Evolutionary conservation across 1,140 invertebrate genomes (phyloP).

Genomic region (Tenebrio molitor): DNA sequence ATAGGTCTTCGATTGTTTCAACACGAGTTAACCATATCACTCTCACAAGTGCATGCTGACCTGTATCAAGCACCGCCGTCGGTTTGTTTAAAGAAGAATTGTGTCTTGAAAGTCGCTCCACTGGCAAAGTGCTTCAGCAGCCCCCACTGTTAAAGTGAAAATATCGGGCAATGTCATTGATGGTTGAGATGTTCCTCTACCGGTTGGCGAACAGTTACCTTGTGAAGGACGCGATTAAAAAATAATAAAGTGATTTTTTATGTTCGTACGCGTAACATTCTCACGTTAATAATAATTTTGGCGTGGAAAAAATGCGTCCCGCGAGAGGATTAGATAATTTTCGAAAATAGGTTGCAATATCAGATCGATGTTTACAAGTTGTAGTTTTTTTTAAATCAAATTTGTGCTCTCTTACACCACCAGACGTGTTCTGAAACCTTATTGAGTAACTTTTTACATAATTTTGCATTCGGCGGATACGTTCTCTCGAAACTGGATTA

Average conservation of each 20-base stretch:
- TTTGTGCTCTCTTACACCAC: slow-evolving; percentile 5
- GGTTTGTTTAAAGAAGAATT: slow-evolving; percentile 20
- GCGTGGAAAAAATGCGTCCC: too few species aligned
- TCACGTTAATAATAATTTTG: too few species aligned
- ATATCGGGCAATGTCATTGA: slow-evolving; percentile 46
- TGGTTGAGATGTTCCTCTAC: slow-evolving; percentile 33
- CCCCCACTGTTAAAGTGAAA: slow-evolving; percentile 41
- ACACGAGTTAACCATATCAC: slow-evolving; percentile 5
- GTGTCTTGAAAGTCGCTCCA: slow-evolving; percentile 29
- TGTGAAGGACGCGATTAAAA: slow-evolving; percentile 43
- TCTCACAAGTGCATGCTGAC: slow-evolving; percentile 11
- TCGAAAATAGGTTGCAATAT: not conserved
- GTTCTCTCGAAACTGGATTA: slow-evolving; percentile 19
- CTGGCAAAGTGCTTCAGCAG: slow-evolving; percentile 20
- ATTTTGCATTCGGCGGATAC: slow-evolving; percentile 24
- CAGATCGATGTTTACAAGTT: not conserved
- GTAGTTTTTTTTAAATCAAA: not conserved
- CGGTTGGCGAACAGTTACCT: slow-evolving; percentile 39
- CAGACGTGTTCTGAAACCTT: not conserved
- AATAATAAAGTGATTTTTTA: slow-evolving; percentile 18
- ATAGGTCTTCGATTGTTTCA: not conserved
- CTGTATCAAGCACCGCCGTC: slow-evolving; percentile 3
- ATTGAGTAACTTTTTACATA: slow-evolving; percentile 31
- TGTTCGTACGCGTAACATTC: not conserved
- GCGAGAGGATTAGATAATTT: not conserved